Conservation (phyloP, 2,113 vertebrate species). For the Eclectus roratus region DNA sequence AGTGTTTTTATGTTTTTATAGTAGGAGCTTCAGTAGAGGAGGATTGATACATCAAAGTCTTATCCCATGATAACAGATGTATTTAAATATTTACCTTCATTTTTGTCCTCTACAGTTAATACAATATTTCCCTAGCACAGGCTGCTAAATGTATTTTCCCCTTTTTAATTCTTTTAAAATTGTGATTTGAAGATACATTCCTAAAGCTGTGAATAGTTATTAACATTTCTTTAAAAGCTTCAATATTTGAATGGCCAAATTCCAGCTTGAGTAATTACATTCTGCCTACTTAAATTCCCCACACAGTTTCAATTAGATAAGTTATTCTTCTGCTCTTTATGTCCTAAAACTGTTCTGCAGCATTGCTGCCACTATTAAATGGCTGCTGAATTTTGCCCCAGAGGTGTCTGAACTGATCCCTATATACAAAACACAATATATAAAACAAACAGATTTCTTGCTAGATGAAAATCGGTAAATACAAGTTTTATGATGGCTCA, state of each 20-base stretch:
- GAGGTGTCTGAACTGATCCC: conserved; percentile 22
- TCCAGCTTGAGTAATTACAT: conserved; percentile 65
- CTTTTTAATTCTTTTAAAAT: conserved; percentile 55
- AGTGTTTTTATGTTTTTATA: conserved; percentile 28
- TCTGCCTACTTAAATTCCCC: conserved; percentile 62
- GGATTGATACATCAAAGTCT: conserved; percentile 48
- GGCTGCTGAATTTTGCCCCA: conserved; percentile 56
- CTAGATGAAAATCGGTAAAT: neutral
- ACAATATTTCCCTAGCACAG: conserved; percentile 14
- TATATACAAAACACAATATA: neutral
- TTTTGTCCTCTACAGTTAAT: conserved; percentile 50
- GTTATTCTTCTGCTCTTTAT: conserved; percentile 48
- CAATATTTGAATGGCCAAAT: conserved; percentile 59
- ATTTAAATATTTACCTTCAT: conserved; percentile 69
- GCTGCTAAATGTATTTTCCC: conserved; percentile 5
- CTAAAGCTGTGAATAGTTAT: conserved; percentile 56
- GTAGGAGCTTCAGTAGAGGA: conserved; percentile 11
- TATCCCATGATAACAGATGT: conserved; percentile 37
- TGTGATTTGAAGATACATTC: conserved; percentile 58
- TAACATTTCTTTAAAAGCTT: conserved; percentile 60
- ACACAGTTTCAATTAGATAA: conserved; percentile 57
- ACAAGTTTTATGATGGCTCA: neutral
- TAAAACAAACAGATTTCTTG: neutral
- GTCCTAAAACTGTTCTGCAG: conserved; percentile 39
- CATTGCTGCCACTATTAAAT: conserved; percentile 38